Base-by-base conservation (phyloP, 1,140 invertebrate species). In the Anoplolepis gracilipes region DNA sequence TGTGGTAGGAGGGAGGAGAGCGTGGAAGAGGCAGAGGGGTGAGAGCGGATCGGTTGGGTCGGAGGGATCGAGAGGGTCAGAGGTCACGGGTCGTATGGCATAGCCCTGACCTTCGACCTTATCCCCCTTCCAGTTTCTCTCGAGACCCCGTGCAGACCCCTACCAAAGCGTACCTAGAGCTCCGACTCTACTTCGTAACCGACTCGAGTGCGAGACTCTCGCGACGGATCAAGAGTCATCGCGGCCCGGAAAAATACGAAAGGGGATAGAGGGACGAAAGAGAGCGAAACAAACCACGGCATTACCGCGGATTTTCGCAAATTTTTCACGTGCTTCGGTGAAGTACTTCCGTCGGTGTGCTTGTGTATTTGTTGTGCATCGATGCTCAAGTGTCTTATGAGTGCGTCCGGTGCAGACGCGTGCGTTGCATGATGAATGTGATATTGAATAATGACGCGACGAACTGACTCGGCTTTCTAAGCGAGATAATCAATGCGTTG, bases 61-160 rank as follows among this genome's bases (percentile, higher is more conserved):
- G 91, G 88, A 85, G 88, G 90, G 92, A 90, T 94, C 92, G 88
- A 85, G 90, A 91, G 91, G 91, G 92, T 94, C 94, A 90, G 65
- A 92, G 93, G 93, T 94, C 93, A 91, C 89, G 91, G 93, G 93
- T 94, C 93, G 90, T 93, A 92, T 91, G 89, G 91, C 92, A 91
- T 94, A 94, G 92, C 94, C 94, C 93, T 94, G 94, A 94, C 93
- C 93, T 93, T 92, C 91, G 94, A 94, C 94, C 93, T 93, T 90
- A 89, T 90, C 76, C 85, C 89, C 90, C 85, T 87, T 70, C 87
- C 87, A 86, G 84, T 55, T 86, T 77, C 61, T 78, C 87, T 62
- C 88, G 76, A 90, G 84, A 90, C 86, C 81, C 84, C 84, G 76
- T 79, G 57, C 73, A 84, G 82, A 84, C 86, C 90, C 85, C 90